Base-by-base conservation (phyloP, 2,113 vertebrate genomes). In the Siphamia tubifer region DNA sequence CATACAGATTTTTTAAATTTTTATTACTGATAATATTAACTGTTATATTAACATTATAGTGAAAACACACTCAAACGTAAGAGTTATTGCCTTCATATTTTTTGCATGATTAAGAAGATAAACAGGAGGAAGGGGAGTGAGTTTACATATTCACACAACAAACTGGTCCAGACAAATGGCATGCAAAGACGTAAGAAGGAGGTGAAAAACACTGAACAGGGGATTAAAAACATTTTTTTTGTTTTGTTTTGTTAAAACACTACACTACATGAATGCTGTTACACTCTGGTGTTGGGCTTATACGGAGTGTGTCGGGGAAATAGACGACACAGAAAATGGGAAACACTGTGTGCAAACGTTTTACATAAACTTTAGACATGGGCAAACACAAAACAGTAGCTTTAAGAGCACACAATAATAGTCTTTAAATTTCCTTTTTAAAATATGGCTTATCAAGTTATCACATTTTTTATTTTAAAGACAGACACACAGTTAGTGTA, bases 381-480 rank as follows among this genome's bases (percentile, higher is more conserved):
- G 69, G 81, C 65, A 23, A 79, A 83, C 81, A 85, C 82, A 69
- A 72, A 84, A 88, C 79, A 66, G 39, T 64, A 81, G 86, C 68
- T 79, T 83, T 60, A 81, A 57, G 45, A 81, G 66, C 81, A 81
- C 69, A 85, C 78, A 55, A 87, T 63, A 84, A 40, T 54, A 81
- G 52, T 83, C 63, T 84, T 79, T 81, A 77, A 57, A 70, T 86
- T 82, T 82, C 77, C 69, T 88, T 87, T 76, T 85, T 92, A 82
- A 92, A 91, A 93, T 94, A 94, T 94, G 93, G 93, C 93, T 94
- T 94, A 87, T 91, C 79, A 70, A 82, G 85, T 88, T 90, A 87
- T 88, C 77, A 85, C 72, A 74, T 72, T 34, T 44, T 58, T 45
- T 64, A 47, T 77, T 85, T 84, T 62, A 77, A 55, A 78, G 81